phyloP scores from a whole-genome alignment of 2,113 vertebrate species.

The Cyanoliseus patagonus region DNA sequence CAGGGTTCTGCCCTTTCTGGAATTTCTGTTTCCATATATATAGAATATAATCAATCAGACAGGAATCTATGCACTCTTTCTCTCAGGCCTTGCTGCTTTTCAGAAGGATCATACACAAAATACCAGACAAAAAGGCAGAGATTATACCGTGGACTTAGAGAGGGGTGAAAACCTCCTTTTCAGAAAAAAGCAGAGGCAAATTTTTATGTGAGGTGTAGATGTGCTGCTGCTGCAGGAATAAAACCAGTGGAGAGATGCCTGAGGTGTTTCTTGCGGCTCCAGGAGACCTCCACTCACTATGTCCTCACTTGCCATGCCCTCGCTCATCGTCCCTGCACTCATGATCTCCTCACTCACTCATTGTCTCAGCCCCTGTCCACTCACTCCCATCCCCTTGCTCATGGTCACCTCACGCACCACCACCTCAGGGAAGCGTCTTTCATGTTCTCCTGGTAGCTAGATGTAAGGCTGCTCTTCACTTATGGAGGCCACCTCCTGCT shows the following conservation, averaged over 20 bases:
- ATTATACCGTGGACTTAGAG: not conserved
- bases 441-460: not conserved
- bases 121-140: not conserved
- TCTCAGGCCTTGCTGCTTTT: not conserved
- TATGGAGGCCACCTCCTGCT: accelerated
- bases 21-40: not conserved
- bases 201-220: not conserved
- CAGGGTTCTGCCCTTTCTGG: not conserved
- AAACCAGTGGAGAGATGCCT: not conserved
- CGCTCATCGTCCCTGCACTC: not conserved
- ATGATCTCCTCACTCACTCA: not conserved
- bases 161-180: not conserved
- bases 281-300: not conserved
- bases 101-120: not conserved
- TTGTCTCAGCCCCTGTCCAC: not conserved
- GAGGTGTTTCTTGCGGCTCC: not conserved
- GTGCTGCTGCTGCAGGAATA: not conserved
- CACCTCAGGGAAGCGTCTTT: not conserved
- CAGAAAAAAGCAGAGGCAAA: not conserved
- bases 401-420: accelerated
- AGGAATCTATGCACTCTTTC: not conserved
- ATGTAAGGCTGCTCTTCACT: not conserved
- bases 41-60: not conserved
- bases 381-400: not conserved
- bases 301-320: not conserved